Conservation (phyloP, 2,113 vertebrate species). For the Nibea albiflora region DNA sequence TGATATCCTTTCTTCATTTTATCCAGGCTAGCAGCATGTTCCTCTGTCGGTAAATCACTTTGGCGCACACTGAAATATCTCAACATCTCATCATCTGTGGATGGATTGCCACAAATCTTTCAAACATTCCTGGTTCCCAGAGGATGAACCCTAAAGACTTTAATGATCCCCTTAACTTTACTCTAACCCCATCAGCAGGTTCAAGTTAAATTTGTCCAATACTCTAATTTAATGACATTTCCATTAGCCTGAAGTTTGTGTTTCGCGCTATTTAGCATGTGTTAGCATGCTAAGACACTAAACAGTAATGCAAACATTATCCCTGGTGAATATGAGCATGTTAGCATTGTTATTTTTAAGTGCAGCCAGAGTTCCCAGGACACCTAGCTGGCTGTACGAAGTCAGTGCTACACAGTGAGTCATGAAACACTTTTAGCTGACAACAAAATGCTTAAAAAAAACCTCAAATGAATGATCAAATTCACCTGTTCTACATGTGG, state of each 20-base stretch:
- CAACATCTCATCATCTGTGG: background rate
- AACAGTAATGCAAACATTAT: background rate
- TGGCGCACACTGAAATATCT: background rate
- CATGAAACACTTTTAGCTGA: background rate
- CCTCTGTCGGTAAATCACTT: background rate
- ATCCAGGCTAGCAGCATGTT: background rate
- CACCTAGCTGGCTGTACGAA: background rate
- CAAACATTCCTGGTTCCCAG: background rate
- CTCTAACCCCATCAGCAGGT: background rate
- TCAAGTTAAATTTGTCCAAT: background rate
- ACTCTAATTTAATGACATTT: background rate
- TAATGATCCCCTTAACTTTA: background rate
- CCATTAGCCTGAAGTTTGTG: background rate
- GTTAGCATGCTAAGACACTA: background rate
- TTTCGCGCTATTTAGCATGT: background rate
- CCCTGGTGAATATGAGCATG: background rate
- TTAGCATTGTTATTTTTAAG: background rate
- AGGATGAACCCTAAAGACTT: conserved; percentile 11
- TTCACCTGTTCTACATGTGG: conserved; percentile 2
- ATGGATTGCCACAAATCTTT: background rate
- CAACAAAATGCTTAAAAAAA: background rate
- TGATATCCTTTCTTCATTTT: background rate
- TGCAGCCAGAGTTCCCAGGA: background rate
- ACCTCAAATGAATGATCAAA: background rate
- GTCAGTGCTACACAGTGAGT: background rate